phyloP scores from a whole-genome alignment of 2,888 invertebrate genomes.

The Allolobophora icterica region DNA sequence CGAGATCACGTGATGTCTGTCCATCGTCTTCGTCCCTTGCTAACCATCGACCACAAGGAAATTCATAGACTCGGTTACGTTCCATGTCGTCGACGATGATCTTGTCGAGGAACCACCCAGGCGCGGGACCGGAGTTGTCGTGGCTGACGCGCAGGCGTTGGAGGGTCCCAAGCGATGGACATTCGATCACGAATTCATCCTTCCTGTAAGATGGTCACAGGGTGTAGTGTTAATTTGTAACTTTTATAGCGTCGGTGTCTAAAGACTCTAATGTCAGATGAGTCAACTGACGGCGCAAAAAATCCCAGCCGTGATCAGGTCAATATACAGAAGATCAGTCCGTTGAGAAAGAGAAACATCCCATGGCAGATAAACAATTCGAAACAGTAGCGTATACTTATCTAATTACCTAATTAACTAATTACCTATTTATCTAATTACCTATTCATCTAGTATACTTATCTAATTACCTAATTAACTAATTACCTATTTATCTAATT shows the following conservation, averaged over 20 bases:
- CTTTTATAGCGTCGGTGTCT: background rate
- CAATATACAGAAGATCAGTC: too few relatives aligned
- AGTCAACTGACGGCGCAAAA: too few relatives aligned
- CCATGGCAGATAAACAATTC: too few relatives aligned
- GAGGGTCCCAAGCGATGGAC: conserved; percentile 59
- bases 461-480: too few relatives aligned
- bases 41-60: conserved; percentile 63
- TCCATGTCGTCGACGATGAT: conserved; percentile 64
- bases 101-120: conserved; percentile 65
- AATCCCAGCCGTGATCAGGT: too few relatives aligned
- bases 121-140: conserved; percentile 62
- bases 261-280: too few relatives aligned
- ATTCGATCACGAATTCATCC: conserved; percentile 61
- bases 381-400: too few relatives aligned
- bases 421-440: too few relatives aligned
- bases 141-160: conserved; percentile 62
- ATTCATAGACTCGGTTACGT: conserved; percentile 61
- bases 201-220: conserved; percentile 49
- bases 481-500: too few relatives aligned
- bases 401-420: too few relatives aligned
- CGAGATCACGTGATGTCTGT: conserved; percentile 59
- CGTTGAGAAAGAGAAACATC: too few relatives aligned
- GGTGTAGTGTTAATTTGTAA: background rate
- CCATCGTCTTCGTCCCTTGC: conserved; percentile 64
- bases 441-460: too few relatives aligned